Evolutionary conservation across 2,113 vertebrate genomes (phyloP).

Genomic region (Megaleporinus macrocephalus): DNA sequence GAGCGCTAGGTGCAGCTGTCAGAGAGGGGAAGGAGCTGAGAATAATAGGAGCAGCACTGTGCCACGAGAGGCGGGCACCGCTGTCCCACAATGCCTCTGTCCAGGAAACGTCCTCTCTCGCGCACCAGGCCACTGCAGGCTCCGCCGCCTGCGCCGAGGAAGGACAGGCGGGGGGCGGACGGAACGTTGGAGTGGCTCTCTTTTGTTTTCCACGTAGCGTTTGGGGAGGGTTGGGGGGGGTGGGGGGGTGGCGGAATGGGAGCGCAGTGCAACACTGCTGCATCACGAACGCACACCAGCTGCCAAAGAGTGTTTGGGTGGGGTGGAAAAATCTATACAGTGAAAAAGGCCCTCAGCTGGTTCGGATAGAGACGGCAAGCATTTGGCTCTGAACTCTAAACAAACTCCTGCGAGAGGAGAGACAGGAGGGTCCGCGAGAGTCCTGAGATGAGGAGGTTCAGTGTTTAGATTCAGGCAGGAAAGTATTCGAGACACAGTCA

Average conservation of each 20-base stretch:
- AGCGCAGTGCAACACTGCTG: slow-evolving; percentile 42
- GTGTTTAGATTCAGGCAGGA: background rate
- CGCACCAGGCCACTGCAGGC: slow-evolving; percentile 24
- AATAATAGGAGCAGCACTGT: slow-evolving; percentile 43
- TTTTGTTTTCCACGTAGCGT: slow-evolving; percentile 48
- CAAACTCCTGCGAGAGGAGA: background rate
- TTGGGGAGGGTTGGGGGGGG: slow-evolving; percentile 5
- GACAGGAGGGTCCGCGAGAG: background rate
- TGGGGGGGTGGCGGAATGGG: slow-evolving; percentile 6
- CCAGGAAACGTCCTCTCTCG: slow-evolving; percentile 37
- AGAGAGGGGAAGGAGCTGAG: slow-evolving; percentile 4
- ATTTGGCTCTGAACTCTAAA: slow-evolving; percentile 16
- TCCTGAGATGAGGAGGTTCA: background rate
- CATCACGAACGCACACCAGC: slow-evolving; percentile 24
- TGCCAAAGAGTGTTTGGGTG: slow-evolving; percentile 48
- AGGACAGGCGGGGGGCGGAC: slow-evolving; percentile 23
- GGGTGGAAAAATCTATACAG: slow-evolving; percentile 52
- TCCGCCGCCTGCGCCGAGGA: slow-evolving; percentile 32
- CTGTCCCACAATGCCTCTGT: slow-evolving; percentile 44
- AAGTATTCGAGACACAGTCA: background rate
- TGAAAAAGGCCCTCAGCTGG: slow-evolving; percentile 41
- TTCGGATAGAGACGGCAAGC: slow-evolving; percentile 43
- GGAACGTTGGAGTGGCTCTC: slow-evolving; percentile 31
- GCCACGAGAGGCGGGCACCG: slow-evolving; percentile 12
- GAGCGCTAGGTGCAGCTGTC: slow-evolving; percentile 52